Percentiles rank a stretch among this genome's conserved stretches.
Evolutionary conservation across 53 echinoderm and acorn worm species (phyloP).

Genomic region (Paracentrotus lividus): DNA sequence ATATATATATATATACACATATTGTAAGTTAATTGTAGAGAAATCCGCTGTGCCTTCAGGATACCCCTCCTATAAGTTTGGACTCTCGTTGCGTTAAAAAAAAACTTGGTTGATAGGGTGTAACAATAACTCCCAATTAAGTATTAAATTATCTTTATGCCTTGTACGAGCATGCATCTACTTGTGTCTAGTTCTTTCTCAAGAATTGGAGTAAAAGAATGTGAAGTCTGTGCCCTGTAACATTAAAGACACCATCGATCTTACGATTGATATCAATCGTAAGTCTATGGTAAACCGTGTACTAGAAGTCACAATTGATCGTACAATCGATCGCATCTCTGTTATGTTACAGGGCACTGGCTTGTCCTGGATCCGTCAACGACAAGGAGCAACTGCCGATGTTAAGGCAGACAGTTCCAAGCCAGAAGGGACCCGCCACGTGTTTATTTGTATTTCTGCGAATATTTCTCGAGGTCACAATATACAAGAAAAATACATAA

Average conservation of each 20-base stretch:
- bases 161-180: background rate
- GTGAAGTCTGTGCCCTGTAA: too few relatives aligned
- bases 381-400: background rate
- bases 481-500: constrained; percentile 69
- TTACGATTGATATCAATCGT: too few relatives aligned
- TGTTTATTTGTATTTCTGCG: constrained; percentile 70
- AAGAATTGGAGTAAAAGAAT: background rate
- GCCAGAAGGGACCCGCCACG: constrained; percentile 45
- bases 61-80: too few relatives aligned
- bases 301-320: too few relatives aligned
- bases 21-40: too few relatives aligned
- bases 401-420: background rate
- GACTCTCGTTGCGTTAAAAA: too few relatives aligned
- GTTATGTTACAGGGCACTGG: too few relatives aligned
- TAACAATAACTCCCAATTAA: background rate
- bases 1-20: background rate
- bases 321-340: too few relatives aligned
- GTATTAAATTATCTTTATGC: background rate
- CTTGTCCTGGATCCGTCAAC: constrained; percentile 42
- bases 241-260: too few relatives aligned
- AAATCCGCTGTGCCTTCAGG: too few relatives aligned
- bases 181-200: background rate
- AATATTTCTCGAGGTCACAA: constrained; percentile 68
- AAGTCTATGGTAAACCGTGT: too few relatives aligned
- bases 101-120: too few relatives aligned